phyloP scores from a whole-genome alignment of 2,797 vertebrate species.

The Macropus fuliginosus region DNA sequence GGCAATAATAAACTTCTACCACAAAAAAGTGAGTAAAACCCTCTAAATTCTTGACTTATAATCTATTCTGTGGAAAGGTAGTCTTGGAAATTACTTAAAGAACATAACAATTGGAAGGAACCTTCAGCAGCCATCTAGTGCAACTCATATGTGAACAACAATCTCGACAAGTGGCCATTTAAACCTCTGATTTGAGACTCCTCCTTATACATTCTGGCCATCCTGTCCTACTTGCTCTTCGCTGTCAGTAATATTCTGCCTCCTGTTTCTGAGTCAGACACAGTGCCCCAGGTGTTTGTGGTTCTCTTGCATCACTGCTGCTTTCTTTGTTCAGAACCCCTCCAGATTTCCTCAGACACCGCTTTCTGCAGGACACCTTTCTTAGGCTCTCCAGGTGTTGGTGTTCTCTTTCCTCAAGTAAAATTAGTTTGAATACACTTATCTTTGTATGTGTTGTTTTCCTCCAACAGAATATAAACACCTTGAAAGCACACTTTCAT shows the following conservation, averaged over 20 bases:
- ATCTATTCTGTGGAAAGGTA: neutral
- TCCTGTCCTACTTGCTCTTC: neutral
- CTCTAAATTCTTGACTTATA: constrained; percentile 40
- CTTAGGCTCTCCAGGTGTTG: neutral
- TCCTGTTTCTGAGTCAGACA: neutral
- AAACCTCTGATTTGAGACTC: neutral
- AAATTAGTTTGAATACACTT: neutral
- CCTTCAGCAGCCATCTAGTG: neutral
- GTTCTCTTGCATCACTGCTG: neutral
- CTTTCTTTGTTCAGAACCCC: neutral
- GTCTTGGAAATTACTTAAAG: constrained; percentile 26
- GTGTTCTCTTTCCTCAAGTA: neutral
- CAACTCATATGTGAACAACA: neutral
- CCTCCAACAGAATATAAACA: neutral
- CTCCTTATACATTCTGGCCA: neutral
- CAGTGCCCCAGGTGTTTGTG: no score
- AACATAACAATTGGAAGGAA: neutral
- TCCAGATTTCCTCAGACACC: neutral
- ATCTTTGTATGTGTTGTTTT: neutral
- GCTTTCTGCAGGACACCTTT: neutral
- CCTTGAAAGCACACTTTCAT: neutral
- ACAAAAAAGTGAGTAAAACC: constrained; percentile 25
- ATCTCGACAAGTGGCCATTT: neutral
- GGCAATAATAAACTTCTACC: constrained; percentile 47
- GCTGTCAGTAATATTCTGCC: neutral